Conservation (phyloP, 2,113 vertebrate genomes). For the Corydoras maculifer region DNA sequence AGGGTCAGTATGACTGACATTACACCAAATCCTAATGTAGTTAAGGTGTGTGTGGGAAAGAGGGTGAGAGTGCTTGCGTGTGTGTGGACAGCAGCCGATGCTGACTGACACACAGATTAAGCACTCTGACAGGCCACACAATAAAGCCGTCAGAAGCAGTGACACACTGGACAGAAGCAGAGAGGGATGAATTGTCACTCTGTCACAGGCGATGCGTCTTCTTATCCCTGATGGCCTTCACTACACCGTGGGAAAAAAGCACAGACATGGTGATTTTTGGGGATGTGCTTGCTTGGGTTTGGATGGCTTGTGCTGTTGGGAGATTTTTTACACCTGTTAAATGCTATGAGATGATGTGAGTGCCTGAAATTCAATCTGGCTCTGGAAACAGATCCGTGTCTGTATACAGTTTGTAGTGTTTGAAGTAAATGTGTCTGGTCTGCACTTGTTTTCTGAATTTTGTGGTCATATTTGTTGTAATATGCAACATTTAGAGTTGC, state of each 20-base stretch:
- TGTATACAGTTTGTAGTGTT: too few relatives aligned
- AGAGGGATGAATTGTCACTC: constrained; percentile 81
- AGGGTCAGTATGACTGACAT: constrained; percentile 68
- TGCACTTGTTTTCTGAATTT: too few relatives aligned
- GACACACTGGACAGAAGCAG: constrained; percentile 77
- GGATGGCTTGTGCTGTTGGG: not conserved
- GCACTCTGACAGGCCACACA: constrained; percentile 84
- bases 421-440: too few relatives aligned
- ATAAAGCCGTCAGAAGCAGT: constrained; percentile 83
- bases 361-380: too few relatives aligned
- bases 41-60: constrained; percentile 67
- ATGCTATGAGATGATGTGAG: too few relatives aligned
- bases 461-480: too few relatives aligned
- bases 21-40: constrained; percentile 72
- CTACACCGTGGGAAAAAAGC: constrained; percentile 65
- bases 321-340: too few relatives aligned
- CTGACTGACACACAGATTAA: constrained; percentile 82
- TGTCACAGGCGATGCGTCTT: constrained; percentile 76
- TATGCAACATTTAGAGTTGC: too few relatives aligned
- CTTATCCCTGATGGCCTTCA: constrained; percentile 75
- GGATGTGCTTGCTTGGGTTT: not conserved
- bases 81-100: constrained; percentile 60
- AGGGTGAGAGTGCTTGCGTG: constrained; percentile 52
- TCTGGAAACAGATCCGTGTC: too few relatives aligned
- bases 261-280: constrained; percentile 29